Percentiles rank a stretch among this genome's conserved stretches.
Evolutionary conservation across 2,888 invertebrate species (phyloP).

Genomic region (Aphrophora alni): DNA sequence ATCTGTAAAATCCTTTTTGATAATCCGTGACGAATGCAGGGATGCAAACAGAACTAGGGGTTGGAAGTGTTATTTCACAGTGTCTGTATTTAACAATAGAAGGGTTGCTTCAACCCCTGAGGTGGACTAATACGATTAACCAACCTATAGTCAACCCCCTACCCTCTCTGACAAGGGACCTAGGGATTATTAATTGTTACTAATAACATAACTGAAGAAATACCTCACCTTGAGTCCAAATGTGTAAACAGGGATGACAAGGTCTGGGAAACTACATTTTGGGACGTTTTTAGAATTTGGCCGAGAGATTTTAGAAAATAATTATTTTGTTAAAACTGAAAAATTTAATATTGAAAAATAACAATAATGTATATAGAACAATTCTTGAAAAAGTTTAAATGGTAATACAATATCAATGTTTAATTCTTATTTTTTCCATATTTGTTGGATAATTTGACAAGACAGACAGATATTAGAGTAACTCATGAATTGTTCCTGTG

Average conservation of each 20-base stretch:
- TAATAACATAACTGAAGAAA: constrained; percentile 6
- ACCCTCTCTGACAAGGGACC: not conserved
- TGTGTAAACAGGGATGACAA: not conserved
- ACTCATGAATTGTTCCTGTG: too few relatives aligned
- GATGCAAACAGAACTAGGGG: not conserved
- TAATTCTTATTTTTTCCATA: too few relatives aligned
- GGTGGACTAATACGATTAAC: constrained; percentile 7
- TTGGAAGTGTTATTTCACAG: not conserved
- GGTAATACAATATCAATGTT: too few relatives aligned
- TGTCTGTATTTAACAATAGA: constrained; percentile 2
- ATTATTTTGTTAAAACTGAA: too few relatives aligned
- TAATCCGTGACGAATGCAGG: constrained; percentile 2
- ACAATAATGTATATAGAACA: too few relatives aligned
- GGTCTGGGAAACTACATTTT: not conserved
- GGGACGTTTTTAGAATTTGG: too few relatives aligned
- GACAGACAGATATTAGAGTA: too few relatives aligned
- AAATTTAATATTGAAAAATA: too few relatives aligned
- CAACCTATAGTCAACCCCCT: not conserved
- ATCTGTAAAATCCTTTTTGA: not conserved
- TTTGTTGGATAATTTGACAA: too few relatives aligned
- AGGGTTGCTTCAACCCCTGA: not conserved
- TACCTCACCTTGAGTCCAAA: not conserved
- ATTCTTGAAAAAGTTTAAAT: too few relatives aligned
- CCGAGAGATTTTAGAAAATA: too few relatives aligned
- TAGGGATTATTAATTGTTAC: constrained; percentile 6